phyloP scores from a whole-genome alignment of 2,888 invertebrate genomes.

The Melinaea marsaeus region DNA sequence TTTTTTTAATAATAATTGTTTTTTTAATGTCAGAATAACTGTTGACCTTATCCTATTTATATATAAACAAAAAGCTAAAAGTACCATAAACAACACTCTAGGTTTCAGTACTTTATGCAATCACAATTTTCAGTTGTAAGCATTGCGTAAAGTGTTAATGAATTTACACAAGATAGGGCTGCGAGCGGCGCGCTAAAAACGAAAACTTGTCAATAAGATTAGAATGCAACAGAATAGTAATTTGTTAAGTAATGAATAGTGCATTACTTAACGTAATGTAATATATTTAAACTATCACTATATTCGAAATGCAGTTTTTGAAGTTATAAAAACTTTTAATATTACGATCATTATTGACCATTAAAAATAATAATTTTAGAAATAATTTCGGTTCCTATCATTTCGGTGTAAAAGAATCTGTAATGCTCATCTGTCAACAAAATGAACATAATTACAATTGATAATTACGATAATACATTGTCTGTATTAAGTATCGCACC shows the following conservation, averaged over 20 bases:
- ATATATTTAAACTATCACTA: too few relatives aligned
- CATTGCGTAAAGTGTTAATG: slow-evolving; percentile 55
- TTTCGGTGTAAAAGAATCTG: too few relatives aligned
- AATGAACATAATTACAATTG: too few relatives aligned
- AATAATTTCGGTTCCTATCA: too few relatives aligned
- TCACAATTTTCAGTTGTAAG: slow-evolving; percentile 27
- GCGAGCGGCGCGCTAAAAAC: slow-evolving; percentile 67
- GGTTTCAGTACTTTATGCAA: slow-evolving; percentile 16
- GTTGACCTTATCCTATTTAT: too few relatives aligned
- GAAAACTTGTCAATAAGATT: slow-evolving; percentile 68
- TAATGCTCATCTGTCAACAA: too few relatives aligned
- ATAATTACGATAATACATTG: too few relatives aligned
- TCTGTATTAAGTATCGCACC: background rate
- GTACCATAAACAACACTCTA: slow-evolving; percentile 13
- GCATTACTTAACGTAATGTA: too few relatives aligned
- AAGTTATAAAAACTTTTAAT: too few relatives aligned
- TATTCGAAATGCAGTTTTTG: too few relatives aligned
- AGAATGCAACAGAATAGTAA: slow-evolving; percentile 34
- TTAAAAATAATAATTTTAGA: too few relatives aligned
- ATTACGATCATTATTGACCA: too few relatives aligned
- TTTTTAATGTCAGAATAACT: background rate
- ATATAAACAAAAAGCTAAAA: background rate
- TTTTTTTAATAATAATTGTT: slow-evolving; percentile 47
- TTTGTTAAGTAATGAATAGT: slow-evolving; percentile 45
- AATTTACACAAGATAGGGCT: slow-evolving; percentile 46